These are phyloP conservation scores for Sus cebifrons DNA, from an alignment of 2,797 vertebrate species.

Conservation along the genomic window DNA sequence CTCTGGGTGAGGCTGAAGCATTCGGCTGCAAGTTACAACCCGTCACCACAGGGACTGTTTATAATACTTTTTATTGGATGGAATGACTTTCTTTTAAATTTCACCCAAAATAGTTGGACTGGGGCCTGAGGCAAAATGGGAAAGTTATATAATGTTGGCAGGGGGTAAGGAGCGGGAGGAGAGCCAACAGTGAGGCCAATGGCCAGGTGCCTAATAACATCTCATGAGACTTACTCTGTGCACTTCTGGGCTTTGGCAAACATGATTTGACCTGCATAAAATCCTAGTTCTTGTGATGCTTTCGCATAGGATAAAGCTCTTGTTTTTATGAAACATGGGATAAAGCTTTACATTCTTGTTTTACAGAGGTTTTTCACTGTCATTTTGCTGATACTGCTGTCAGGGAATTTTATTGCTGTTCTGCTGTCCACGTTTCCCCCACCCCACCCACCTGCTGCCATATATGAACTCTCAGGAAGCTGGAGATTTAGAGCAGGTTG, in stretches of 20 bases:
- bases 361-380: not conserved
- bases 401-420: not conserved
- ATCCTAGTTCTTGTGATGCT: not conserved
- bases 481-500: not conserved
- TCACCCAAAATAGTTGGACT: conserved; percentile 31
- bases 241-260: not conserved
- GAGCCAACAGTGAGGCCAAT: not conserved
- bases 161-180: not conserved
- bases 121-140: not conserved
- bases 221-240: not conserved
- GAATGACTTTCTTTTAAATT: conserved; percentile 64
- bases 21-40: conserved; percentile 32
- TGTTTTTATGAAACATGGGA: not conserved
- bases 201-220: not conserved
- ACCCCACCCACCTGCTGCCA: not conserved
- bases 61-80: conserved; percentile 29
- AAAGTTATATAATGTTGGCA: not conserved
- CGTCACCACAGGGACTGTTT: not conserved
- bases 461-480: not conserved
- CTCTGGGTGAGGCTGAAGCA: not conserved
- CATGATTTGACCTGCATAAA: not conserved
- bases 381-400: not conserved
- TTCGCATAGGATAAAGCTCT: not conserved
- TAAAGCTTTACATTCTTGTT: not conserved
- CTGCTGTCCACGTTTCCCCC: not conserved